Conservation (phyloP, 2,797 vertebrate species). For the Oreochromis grahami region DNA sequence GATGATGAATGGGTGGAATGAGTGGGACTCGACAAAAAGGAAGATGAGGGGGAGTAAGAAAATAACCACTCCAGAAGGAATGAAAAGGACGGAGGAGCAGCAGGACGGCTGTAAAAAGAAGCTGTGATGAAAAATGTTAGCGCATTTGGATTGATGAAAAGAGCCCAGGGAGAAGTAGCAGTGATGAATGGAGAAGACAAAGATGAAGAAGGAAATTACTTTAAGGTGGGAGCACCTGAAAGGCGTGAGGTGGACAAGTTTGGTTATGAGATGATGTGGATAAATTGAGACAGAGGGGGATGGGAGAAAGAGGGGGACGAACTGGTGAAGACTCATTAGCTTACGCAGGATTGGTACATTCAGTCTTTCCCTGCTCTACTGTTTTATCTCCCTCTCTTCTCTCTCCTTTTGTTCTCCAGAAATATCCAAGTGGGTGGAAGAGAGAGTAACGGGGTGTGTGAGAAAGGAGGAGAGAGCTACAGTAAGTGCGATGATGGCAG, state of each 20-base stretch:
- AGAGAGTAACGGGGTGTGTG: constrained; percentile 22
- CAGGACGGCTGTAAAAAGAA: constrained; percentile 6
- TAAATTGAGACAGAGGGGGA: constrained; percentile 32
- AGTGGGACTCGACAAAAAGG: constrained; percentile 34
- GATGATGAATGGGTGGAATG: constrained; percentile 32
- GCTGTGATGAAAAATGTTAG: constrained; percentile 30
- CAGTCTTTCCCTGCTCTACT: constrained; percentile 39
- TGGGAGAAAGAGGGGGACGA: constrained; percentile 18
- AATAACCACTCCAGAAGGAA: constrained; percentile 18
- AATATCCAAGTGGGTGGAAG: constrained; percentile 69
- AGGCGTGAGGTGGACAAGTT: constrained; percentile 46
- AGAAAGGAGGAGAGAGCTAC: constrained; percentile 37
- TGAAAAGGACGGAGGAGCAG: constrained; percentile 17
- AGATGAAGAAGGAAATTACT: constrained; percentile 27
- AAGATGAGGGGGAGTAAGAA: constrained; percentile 34
- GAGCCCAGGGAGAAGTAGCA: not conserved
- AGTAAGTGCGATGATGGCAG: constrained; percentile 51
- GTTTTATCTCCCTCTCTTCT: constrained; percentile 50
- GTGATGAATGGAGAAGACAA: constrained; percentile 23
- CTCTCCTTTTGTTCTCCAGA: constrained; percentile 70
- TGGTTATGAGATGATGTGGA: constrained; percentile 43
- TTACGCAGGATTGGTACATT: constrained; percentile 57
- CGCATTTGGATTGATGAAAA: constrained; percentile 19
- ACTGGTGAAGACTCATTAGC: constrained; percentile 65
- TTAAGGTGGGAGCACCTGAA: constrained; percentile 13